A percentile compares a stretch with the other conserved stretches of the same genome.
Evolutionary conservation across 2,113 vertebrate genomes (phyloP).

Genomic region (Istiophorus platypterus): DNA sequence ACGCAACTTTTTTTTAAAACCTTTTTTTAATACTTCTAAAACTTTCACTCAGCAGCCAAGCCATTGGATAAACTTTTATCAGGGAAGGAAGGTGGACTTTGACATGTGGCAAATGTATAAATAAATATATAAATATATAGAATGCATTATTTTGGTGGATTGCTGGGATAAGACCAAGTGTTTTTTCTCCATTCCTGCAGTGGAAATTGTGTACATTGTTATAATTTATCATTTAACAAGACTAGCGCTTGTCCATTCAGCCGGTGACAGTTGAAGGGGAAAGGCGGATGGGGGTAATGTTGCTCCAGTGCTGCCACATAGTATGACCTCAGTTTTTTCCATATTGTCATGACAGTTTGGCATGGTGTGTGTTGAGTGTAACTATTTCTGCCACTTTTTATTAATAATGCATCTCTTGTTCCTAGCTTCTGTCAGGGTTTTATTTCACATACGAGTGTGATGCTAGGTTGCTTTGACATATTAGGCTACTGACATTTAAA

Average conservation of each 20-base stretch:
- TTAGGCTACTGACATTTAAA: conserved; percentile 73
- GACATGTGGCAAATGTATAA: not conserved
- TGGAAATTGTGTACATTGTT: conserved; percentile 18
- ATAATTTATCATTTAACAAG: conserved; percentile 45
- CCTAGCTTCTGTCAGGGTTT: conserved; percentile 42
- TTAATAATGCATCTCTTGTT: conserved; percentile 72
- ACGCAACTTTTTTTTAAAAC: too few relatives aligned
- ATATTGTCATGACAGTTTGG: conserved; percentile 64
- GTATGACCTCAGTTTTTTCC: conserved; percentile 70
- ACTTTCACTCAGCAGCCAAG: not conserved
- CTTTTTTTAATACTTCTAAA: not conserved
- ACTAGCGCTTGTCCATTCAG: conserved; percentile 37
- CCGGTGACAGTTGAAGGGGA: conserved; percentile 44
- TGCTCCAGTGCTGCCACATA: conserved; percentile 44
- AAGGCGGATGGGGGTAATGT: conserved; percentile 39
- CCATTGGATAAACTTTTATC: not conserved
- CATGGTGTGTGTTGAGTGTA: conserved; percentile 47
- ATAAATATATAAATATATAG: not conserved
- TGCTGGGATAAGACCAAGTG: not conserved
- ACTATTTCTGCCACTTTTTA: conserved; percentile 65
- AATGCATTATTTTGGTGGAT: not conserved
- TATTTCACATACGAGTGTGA: conserved; percentile 48
- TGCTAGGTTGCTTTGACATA: conserved; percentile 59
- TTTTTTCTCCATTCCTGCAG: not conserved
- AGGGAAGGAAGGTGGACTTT: not conserved